Evolutionary conservation across 37 sponge, comb jelly and placozoan genomes (phyloP).

Genomic region (Dysidea cf. avara): DNA sequence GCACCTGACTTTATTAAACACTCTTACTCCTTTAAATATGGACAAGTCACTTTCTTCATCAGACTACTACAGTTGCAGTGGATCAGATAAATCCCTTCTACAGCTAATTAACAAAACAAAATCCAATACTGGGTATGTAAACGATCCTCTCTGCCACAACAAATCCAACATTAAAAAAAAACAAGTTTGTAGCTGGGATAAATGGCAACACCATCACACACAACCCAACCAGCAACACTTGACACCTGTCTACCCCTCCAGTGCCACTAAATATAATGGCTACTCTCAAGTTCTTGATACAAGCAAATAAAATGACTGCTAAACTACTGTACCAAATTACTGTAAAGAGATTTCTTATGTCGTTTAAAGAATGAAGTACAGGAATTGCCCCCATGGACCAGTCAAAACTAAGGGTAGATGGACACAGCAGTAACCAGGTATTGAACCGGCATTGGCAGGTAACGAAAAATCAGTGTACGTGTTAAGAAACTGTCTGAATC

Average conservation of each 20-base stretch:
- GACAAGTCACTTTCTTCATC: no score
- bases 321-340: background rate
- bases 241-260: background rate
- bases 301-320: background rate
- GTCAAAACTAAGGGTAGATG: slow-evolving; percentile 77
- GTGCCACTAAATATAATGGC: no score
- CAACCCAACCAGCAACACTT: slow-evolving; percentile 27
- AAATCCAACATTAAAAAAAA: slow-evolving; percentile 84
- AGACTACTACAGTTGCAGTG: no score
- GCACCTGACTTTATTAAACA: no score
- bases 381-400: slow-evolving; percentile 94
- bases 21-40: no score
- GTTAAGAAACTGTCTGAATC: slow-evolving; percentile 50
- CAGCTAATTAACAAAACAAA: slow-evolving; percentile 71
- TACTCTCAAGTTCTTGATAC: background rate
- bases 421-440: slow-evolving; percentile 77
- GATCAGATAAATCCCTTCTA: slow-evolving; percentile 25
- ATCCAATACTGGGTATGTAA: slow-evolving; percentile 88
- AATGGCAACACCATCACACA: slow-evolving; percentile 60
- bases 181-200: slow-evolving; percentile 76
- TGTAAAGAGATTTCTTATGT: slow-evolving; percentile 57
- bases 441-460: slow-evolving; percentile 67
- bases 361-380: slow-evolving; percentile 47
- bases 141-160: slow-evolving; percentile 88
- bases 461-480: slow-evolving; percentile 62